Conservation (phyloP, 2,113 vertebrate genomes). For the Glareola pratincola region DNA sequence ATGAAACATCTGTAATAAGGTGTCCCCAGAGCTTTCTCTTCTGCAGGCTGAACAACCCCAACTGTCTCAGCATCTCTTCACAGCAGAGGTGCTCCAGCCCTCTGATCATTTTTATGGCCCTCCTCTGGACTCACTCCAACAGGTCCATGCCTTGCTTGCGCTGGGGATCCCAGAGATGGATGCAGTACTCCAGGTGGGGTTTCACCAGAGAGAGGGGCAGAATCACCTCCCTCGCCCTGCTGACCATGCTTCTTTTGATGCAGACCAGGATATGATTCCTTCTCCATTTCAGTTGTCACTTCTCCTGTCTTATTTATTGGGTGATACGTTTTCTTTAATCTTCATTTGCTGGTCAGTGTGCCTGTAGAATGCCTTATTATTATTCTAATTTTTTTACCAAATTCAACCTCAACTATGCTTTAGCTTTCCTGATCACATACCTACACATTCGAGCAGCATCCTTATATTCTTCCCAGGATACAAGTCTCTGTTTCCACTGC, state of each 20-base stretch:
- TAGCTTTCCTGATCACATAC: background rate
- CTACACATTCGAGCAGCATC: background rate
- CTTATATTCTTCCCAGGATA: background rate
- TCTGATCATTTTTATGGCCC: background rate
- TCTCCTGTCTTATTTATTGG: background rate
- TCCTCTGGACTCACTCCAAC: fast-evolving
- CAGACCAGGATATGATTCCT: background rate
- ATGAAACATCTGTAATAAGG: background rate
- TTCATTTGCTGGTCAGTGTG: background rate
- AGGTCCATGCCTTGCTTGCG: background rate
- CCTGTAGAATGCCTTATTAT: background rate
- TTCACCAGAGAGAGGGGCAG: background rate
- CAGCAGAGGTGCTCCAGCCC: background rate
- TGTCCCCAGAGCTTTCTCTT: background rate
- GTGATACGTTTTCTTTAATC: background rate
- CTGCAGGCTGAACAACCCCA: background rate
- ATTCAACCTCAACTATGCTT: background rate
- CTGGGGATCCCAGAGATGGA: background rate
- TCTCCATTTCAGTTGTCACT: background rate
- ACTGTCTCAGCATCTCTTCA: background rate
- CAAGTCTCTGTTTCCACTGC: background rate
- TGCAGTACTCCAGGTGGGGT: background rate
- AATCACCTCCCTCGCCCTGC: background rate
- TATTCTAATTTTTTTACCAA: background rate
- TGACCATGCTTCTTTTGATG: background rate